Conservation (phyloP, 2,113 vertebrate genomes). For the Mionectes macconnelli region DNA sequence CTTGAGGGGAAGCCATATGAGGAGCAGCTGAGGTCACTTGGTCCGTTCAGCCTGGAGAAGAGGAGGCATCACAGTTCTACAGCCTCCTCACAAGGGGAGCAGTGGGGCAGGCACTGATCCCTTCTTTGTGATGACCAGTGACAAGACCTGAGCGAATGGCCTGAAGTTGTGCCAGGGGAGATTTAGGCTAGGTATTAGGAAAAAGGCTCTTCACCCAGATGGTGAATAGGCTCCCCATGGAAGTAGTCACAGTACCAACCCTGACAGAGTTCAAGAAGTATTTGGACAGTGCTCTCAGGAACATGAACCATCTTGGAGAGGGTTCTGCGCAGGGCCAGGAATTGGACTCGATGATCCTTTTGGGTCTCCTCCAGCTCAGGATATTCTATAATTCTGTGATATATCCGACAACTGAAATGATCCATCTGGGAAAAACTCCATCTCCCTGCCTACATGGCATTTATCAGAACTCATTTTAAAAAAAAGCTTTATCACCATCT, state of each 20-base stretch:
- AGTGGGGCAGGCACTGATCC: background rate
- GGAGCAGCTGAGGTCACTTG: background rate
- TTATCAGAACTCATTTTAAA: background rate
- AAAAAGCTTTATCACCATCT: background rate
- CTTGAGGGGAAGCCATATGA: background rate
- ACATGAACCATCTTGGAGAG: background rate
- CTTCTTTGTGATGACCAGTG: background rate
- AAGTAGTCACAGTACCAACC: background rate
- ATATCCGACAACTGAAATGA: background rate
- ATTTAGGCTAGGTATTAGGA: accelerated
- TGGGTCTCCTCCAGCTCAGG: background rate
- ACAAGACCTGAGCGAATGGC: accelerated
- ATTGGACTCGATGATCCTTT: accelerated
- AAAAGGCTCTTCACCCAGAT: background rate
- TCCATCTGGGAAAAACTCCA: background rate
- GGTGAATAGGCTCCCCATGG: background rate
- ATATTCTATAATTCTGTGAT: background rate
- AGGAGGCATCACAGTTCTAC: background rate
- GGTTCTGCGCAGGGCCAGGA: background rate
- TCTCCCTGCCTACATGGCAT: background rate
- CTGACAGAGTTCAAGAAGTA: background rate
- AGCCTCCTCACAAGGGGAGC: background rate
- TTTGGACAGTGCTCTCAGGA: background rate
- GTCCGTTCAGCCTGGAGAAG: background rate
- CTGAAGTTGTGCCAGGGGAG: background rate